phyloP scores from a whole-genome alignment of 1,140 invertebrate species.

The Bradysia coprophila region DNA sequence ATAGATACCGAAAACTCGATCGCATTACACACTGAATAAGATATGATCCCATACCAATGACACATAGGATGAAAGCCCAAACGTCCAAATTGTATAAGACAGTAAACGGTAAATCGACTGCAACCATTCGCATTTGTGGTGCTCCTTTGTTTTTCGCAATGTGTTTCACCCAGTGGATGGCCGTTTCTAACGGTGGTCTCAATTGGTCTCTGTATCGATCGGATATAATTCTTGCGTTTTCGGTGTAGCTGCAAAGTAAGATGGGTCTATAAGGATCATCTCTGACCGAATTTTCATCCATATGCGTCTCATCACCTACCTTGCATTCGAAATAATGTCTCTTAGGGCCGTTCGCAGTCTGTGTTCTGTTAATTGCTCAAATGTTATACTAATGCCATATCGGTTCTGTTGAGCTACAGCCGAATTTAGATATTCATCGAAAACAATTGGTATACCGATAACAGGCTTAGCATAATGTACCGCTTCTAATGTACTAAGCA shows the following conservation, averaged over 20 bases:
- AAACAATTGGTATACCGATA: constrained; percentile 31
- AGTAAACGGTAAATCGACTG: constrained; percentile 27
- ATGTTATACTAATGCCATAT: constrained; percentile 8
- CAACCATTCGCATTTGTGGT: constrained; percentile 8
- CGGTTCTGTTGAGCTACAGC: constrained; percentile 15
- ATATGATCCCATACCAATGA: constrained; percentile 6
- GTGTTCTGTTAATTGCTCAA: neutral
- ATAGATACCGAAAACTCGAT: no score
- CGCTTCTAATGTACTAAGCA: constrained; percentile 37
- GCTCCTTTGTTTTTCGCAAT: constrained; percentile 15
- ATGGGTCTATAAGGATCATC: no score
- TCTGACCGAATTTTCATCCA: neutral
- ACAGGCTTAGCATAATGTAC: constrained; percentile 31
- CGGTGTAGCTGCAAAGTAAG: constrained; percentile 5
- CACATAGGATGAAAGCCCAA: constrained; percentile 11
- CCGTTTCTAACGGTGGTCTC: constrained; percentile 11
- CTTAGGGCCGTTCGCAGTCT: neutral
- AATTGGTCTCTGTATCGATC: constrained; percentile 11
- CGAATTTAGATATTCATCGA: constrained; percentile 29
- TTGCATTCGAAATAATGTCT: neutral
- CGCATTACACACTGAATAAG: no score
- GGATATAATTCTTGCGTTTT: constrained; percentile 8
- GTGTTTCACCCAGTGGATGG: constrained; percentile 21
- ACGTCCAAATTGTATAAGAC: constrained; percentile 35
- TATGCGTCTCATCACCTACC: neutral